These are phyloP conservation scores for Physella acuta DNA, from an alignment of 1,140 invertebrate species.

Conservation along the genomic window DNA sequence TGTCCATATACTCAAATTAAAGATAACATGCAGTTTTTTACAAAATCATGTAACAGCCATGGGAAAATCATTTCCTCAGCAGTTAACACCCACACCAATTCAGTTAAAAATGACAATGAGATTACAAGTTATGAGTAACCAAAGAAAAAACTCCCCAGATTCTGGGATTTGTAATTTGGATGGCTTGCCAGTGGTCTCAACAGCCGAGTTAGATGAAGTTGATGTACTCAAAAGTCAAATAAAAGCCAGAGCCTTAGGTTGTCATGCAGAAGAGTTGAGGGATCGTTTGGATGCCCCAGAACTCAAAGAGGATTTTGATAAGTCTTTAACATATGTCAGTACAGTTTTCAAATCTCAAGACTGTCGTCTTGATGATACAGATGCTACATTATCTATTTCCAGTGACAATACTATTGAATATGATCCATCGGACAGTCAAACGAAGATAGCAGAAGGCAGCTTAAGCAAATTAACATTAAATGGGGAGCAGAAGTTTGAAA, in stretches of 20 bases:
- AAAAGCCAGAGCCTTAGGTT: background rate
- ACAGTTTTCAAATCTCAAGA: background rate
- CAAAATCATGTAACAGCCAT: background rate
- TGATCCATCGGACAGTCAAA: constrained; percentile 15
- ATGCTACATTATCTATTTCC: constrained; percentile 19
- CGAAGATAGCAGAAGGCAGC: constrained; percentile 2
- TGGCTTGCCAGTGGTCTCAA: background rate
- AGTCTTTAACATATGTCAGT: too few relatives aligned
- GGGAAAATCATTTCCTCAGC: background rate
- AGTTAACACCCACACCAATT: background rate
- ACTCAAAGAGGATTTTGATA: background rate
- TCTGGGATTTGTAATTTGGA: background rate
- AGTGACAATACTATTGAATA: constrained; percentile 26
- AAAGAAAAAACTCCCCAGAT: background rate
- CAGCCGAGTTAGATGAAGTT: background rate
- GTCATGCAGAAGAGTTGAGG: background rate
- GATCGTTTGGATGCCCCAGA: background rate
- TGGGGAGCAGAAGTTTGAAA: constrained; percentile 8
- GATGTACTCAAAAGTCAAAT: constrained; percentile 8
- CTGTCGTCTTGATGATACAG: background rate
- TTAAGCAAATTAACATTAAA: background rate
- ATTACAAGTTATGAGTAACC: constrained; percentile 19
- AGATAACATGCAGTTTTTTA: background rate
- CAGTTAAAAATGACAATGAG: constrained; percentile 8
- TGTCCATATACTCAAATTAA: too few relatives aligned